Percentiles rank a stretch among this genome's conserved stretches.
Evolutionary conservation across 2,113 vertebrate genomes (phyloP).

Genomic region (Vulpes lagopus): DNA sequence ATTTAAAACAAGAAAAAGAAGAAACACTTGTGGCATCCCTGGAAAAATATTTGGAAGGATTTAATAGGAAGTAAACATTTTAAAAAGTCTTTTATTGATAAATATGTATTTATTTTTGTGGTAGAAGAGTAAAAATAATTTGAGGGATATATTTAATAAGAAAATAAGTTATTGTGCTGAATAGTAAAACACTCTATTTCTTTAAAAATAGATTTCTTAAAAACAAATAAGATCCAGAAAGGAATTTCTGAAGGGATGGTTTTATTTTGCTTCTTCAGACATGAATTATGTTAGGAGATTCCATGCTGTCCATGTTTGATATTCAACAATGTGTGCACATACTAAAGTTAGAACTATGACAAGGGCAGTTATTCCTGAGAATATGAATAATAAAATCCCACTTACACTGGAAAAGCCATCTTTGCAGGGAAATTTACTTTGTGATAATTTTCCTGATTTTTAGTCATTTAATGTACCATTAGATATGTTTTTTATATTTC

Average conservation of each 20-base stretch:
- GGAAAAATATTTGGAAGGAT: constrained; percentile 33
- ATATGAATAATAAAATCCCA: constrained; percentile 31
- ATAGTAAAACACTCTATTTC: constrained; percentile 13
- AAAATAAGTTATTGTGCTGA: not conserved
- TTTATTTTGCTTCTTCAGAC: constrained; percentile 69
- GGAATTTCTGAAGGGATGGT: constrained; percentile 61
- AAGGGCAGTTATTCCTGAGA: constrained; percentile 27
- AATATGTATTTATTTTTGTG: not conserved
- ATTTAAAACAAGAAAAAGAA: not conserved
- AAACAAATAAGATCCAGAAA: constrained; percentile 48
- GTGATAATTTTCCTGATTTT: constrained; percentile 52
- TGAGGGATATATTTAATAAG: not conserved
- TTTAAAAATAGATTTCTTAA: constrained; percentile 44
- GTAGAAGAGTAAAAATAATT: constrained; percentile 54
- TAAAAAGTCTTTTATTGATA: not conserved
- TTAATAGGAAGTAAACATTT: not conserved
- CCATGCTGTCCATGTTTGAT: constrained; percentile 51
- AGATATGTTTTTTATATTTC: not conserved
- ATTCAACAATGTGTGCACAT: constrained; percentile 39
- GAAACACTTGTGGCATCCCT: not conserved
- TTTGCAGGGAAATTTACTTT: constrained; percentile 38
- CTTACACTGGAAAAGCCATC: not conserved
- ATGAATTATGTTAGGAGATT: constrained; percentile 53
- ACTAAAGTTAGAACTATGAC: constrained; percentile 55
- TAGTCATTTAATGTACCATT: not conserved